Evolutionary conservation across 2,113 vertebrate species (phyloP).

Genomic region (Hippocampus zosterae): DNA sequence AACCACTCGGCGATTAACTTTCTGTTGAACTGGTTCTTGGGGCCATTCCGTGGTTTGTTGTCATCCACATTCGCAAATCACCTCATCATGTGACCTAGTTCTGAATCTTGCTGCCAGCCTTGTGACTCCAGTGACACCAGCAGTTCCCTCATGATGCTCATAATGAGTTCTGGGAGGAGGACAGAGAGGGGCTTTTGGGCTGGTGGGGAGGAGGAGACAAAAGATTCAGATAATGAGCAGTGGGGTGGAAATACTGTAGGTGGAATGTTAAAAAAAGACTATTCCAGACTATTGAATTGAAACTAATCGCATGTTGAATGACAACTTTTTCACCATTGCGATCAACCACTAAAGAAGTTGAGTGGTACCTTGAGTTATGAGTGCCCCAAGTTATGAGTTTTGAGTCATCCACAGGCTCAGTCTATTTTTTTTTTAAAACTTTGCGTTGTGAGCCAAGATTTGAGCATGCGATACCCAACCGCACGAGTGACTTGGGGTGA

Average conservation of each 20-base stretch:
- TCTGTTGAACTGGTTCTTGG: conserved; percentile 4
- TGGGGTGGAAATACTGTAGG: conserved; percentile 11
- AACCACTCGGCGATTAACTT: neutral
- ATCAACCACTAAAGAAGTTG: neutral
- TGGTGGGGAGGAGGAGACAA: conserved; percentile 22
- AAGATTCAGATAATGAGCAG: conserved; percentile 7
- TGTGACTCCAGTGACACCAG: conserved; percentile 59
- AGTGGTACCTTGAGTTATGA: neutral
- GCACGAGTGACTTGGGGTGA: too few species aligned
- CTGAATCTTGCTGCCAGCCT: conserved; percentile 58
- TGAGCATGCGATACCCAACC: too few species aligned
- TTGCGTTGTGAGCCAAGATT: too few species aligned
- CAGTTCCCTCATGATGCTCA: conserved; percentile 41
- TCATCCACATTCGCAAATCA: conserved; percentile 46
- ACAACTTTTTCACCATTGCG: neutral
- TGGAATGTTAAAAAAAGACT: conserved; percentile 16
- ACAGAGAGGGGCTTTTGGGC: conserved; percentile 42
- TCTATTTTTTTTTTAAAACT: too few species aligned
- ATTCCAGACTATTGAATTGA: neutral
- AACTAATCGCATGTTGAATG: neutral
- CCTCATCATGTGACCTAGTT: conserved; percentile 60
- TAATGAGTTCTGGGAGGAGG: conserved; percentile 37
- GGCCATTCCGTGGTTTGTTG: conserved; percentile 28
- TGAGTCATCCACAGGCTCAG: too few species aligned
- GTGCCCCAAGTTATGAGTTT: neutral